A percentile compares a stretch with the other conserved stretches of the same genome.
Evolutionary conservation across 2,797 vertebrate genomes (phyloP).

Genomic region (Fratercula arctica): DNA sequence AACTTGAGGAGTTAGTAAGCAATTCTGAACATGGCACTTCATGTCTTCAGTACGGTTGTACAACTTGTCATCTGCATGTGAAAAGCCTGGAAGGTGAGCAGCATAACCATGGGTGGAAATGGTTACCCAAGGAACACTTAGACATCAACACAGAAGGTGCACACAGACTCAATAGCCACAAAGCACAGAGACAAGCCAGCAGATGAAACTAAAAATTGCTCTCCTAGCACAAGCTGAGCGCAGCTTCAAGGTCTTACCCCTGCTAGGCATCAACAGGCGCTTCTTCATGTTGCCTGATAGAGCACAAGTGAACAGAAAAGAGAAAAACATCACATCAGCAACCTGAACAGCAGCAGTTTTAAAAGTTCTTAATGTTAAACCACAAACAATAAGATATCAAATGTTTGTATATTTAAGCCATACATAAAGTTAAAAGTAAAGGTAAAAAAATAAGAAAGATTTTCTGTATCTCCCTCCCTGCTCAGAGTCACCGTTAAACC

Average conservation of each 20-base stretch:
- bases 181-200: constrained; percentile 69
- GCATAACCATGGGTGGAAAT: constrained; percentile 42
- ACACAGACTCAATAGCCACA: constrained; percentile 66
- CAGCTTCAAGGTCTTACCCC: constrained; percentile 79
- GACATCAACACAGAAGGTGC: constrained; percentile 65
- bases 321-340: constrained; percentile 76
- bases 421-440: neutral
- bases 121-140: constrained; percentile 64
- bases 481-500: neutral
- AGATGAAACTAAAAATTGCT: constrained; percentile 66
- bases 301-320: constrained; percentile 73
- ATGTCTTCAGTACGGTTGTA: neutral
- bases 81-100: constrained; percentile 59
- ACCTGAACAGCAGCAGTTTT: constrained; percentile 54
- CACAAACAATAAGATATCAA: constrained; percentile 9
- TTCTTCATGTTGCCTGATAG: constrained; percentile 85
- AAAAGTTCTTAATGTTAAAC: constrained; percentile 55
- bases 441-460: neutral
- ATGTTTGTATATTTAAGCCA: neutral
- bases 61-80: neutral
- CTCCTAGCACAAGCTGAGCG: constrained; percentile 65
- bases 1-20: neutral
- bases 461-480: neutral
- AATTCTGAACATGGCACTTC: neutral
- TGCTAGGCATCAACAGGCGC: constrained; percentile 85